phyloP scores from a whole-genome alignment of 1,140 invertebrate species.

The Lepidostoma basale region DNA sequence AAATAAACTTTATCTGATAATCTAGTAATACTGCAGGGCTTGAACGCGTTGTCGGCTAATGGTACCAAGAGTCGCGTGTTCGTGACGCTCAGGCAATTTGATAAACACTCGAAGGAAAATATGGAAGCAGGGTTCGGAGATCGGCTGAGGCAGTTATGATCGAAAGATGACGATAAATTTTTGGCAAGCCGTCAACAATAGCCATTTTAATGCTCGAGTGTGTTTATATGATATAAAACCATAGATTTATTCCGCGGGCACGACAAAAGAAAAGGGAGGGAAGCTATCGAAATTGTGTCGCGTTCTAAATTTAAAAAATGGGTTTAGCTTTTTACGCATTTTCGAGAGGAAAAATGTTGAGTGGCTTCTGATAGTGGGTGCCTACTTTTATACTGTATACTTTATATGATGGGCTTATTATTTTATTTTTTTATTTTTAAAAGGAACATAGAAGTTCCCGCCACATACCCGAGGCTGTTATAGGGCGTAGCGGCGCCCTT shows the following conservation, averaged over 20 bases:
- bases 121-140: neutral
- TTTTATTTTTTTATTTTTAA: too few species aligned
- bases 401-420: too few species aligned
- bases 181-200: neutral
- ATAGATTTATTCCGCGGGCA: neutral
- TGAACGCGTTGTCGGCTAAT: neutral
- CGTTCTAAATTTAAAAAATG: too few species aligned
- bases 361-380: too few species aligned
- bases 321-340: too few species aligned
- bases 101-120: neutral
- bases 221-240: neutral
- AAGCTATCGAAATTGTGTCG: too few species aligned
- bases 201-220: neutral
- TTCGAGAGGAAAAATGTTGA: too few species aligned
- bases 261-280: neutral
- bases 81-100: neutral
- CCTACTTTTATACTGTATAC: too few species aligned
- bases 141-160: slow-evolving; percentile 1
- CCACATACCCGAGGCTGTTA: too few species aligned
- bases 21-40: neutral
- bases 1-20: neutral
- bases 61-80: neutral
- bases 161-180: slow-evolving; percentile 6
- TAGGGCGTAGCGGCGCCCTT: too few species aligned
- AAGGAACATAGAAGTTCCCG: too few species aligned